Percentiles rank a stretch among this genome's conserved stretches.
Evolutionary conservation across 2,797 vertebrate genomes (phyloP).

Genomic region (Macropodus opercularis): DNA sequence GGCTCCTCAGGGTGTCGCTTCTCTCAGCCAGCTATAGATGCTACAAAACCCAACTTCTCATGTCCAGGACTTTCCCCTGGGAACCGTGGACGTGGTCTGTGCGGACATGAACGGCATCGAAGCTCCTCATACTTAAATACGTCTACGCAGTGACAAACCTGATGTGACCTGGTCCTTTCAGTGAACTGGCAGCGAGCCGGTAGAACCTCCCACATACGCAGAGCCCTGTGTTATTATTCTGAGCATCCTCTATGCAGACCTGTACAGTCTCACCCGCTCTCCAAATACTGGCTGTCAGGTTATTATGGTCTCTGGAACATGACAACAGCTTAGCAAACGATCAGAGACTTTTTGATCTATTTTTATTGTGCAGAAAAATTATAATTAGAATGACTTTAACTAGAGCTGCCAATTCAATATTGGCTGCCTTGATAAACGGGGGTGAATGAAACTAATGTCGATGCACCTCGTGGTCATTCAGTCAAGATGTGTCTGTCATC

Average conservation of each 20-base stretch:
- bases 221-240: no score
- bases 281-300: background rate
- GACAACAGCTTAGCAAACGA: background rate
- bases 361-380: no score
- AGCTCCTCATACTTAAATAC: slow-evolving; percentile 2
- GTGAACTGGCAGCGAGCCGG: background rate
- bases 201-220: no score
- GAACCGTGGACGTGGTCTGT: slow-evolving; percentile 3
- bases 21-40: background rate
- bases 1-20: slow-evolving; percentile 3
- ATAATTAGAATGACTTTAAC: no score
- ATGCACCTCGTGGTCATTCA: background rate
- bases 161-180: slow-evolving; percentile 18
- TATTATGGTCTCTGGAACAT: background rate
- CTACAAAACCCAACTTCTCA: background rate
- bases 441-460: no score
- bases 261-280: no score
- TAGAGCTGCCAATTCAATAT: no score
- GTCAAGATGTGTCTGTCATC: background rate
- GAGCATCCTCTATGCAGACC: no score
- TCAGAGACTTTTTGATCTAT: no score
- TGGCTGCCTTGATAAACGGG: no score
- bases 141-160: slow-evolving; percentile 5
- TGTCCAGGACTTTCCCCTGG: slow-evolving; percentile 1
- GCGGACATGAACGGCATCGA: background rate